Evolutionary conservation across 2,888 invertebrate species (phyloP), one percentile per base, ranked within the genome.

Genomic region (Barypeithes pellucidus): DNA sequence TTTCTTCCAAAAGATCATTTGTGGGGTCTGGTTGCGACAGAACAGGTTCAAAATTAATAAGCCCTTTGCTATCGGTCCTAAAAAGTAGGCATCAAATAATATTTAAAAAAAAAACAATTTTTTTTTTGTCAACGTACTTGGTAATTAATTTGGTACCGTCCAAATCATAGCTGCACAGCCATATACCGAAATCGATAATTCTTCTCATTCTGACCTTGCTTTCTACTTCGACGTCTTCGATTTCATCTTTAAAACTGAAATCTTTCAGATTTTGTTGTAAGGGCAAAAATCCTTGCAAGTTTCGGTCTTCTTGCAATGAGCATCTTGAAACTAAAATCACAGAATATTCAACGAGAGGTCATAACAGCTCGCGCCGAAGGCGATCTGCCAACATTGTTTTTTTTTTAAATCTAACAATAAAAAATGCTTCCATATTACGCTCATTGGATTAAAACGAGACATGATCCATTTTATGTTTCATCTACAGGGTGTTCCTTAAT

Each of bases 281-380:
- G 0, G 94, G 95, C 75, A 93, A 85, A 86, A 95, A 95, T 18
- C 95, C 94, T 82, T 93, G 91, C 63, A 95, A 85, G 84, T 94
- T 93, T 80, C 91, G 90, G 85, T 95, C 95, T 85, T 95, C 95
- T 0, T 92, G 91, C 65, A 95, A 86, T 3, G 95, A 94, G 52
- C 90, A 88, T 76, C 89, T 88, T 41, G 86, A 86, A 84, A 90
- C 93, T 93, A 81, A 66, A 39, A n/a, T 8, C n/a, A 39, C 12
- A 4, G 4, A n/a, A n/a, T n/a, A n/a, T n/a, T n/a, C n/a, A n/a
- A n/a, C n/a, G n/a, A n/a, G n/a, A n/a, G n/a, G n/a, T n/a, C n/a
- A n/a, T n/a, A n/a, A n/a, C n/a, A n/a, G n/a, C n/a, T n/a, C n/a
- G n/a, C n/a, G n/a, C n/a, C n/a, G n/a, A n/a, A n/a, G n/a, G n/a